These are phyloP conservation scores for Emydocephalus ijimae DNA, from an alignment of 2,113 vertebrate genomes.

Conservation along the genomic window DNA sequence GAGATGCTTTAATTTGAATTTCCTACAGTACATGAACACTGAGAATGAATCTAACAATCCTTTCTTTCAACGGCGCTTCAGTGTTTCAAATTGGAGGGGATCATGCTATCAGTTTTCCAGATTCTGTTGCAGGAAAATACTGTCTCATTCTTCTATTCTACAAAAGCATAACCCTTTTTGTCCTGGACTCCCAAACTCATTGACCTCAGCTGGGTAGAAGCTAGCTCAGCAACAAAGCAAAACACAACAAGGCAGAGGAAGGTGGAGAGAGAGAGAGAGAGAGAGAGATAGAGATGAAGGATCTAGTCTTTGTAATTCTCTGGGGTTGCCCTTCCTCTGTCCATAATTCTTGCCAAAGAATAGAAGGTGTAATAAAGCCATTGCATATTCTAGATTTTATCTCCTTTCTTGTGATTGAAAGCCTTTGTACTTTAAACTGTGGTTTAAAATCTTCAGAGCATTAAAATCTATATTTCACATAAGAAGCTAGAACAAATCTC, in stretches of 20 bases:
- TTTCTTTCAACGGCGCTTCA: background rate
- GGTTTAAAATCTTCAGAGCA: constrained; percentile 45
- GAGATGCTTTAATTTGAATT: background rate
- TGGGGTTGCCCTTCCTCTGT: background rate
- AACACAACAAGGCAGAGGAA: background rate
- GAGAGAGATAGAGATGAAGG: background rate
- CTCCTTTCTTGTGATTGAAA: constrained; percentile 37
- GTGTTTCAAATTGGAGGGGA: background rate
- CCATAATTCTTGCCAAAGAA: background rate
- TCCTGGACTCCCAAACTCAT: constrained; percentile 2
- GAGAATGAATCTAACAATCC: background rate
- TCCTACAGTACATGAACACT: background rate
- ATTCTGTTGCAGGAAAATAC: background rate
- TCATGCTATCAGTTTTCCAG: background rate
- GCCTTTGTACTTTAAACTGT: constrained; percentile 15
- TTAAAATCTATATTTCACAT: constrained; percentile 57
- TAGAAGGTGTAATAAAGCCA: background rate
- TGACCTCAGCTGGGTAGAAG: constrained; percentile 27
- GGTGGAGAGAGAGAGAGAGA: background rate
- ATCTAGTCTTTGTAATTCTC: rapidly evolving
- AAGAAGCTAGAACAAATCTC: constrained; percentile 48
- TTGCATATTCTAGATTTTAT: constrained; percentile 35
- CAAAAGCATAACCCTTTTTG: background rate
- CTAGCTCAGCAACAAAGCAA: background rate
- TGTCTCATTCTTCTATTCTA: background rate